Evolutionary conservation across 2,888 invertebrate species (phyloP).

Genomic region (Seladonia tumulorum): DNA sequence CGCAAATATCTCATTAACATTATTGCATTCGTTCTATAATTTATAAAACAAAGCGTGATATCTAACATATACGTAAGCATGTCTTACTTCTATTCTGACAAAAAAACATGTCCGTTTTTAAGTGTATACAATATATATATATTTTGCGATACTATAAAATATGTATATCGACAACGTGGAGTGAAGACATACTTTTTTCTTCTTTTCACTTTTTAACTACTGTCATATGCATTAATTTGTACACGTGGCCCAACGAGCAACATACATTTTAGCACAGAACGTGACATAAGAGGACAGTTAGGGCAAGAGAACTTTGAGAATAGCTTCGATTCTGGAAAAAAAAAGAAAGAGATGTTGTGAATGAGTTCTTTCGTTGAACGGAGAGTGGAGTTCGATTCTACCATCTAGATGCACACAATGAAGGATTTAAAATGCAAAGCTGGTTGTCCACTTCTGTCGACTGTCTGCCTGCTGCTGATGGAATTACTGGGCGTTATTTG

Average conservation of each 20-base stretch:
- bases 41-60: conserved; percentile 69
- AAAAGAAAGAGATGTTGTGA: conserved; percentile 27
- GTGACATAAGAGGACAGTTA: conserved; percentile 60
- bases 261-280: conserved; percentile 43
- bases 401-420: conserved; percentile 27
- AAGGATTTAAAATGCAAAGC: conserved; percentile 47
- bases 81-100: conserved; percentile 63
- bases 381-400: conserved; percentile 35
- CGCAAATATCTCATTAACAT: conserved; percentile 66
- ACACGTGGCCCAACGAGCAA: conserved; percentile 34
- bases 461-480: conserved; percentile 77
- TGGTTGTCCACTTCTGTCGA: conserved; percentile 70
- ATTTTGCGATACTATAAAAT: conserved; percentile 35
- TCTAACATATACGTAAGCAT: conserved; percentile 74
- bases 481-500: conserved; percentile 63
- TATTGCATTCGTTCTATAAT: conserved; percentile 65
- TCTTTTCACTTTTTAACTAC: conserved; percentile 42
- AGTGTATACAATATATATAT: conserved; percentile 16
- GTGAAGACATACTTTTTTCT: conserved; percentile 41
- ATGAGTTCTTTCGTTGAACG: conserved; percentile 32
- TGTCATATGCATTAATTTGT: conserved; percentile 58
- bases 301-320: conserved; percentile 26
- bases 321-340: conserved; percentile 16
- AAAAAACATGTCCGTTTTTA: conserved; percentile 29
- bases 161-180: conserved; percentile 21